Conservation (phyloP, 2,888 invertebrate genomes). For the Nomada fabriciana region DNA sequence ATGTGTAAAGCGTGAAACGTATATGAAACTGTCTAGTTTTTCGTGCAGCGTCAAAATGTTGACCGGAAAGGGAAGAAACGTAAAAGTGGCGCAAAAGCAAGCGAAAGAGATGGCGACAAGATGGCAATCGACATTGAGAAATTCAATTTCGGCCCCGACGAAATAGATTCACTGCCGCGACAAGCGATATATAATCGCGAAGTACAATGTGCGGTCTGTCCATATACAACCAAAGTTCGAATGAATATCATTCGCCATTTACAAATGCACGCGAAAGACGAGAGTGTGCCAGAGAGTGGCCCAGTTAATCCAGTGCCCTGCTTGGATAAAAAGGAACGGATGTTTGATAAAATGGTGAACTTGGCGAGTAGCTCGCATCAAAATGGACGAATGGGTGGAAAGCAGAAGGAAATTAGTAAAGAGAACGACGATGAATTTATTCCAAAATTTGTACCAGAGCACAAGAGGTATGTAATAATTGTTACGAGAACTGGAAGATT, state of each 20-base stretch:
- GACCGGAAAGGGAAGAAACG: constrained; percentile 75
- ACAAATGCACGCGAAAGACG: constrained; percentile 87
- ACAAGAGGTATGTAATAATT: constrained; percentile 75
- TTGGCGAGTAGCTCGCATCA: constrained; percentile 90
- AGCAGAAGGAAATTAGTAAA: constrained; percentile 69
- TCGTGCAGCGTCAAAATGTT: constrained; percentile 23
- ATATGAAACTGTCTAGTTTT: neutral
- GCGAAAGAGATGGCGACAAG: constrained; percentile 70
- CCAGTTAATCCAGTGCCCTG: constrained; percentile 94
- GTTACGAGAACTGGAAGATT: neutral
- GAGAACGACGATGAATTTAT: constrained; percentile 71
- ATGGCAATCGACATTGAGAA: constrained; percentile 72
- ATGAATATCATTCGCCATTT: constrained; percentile 90
- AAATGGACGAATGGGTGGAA: constrained; percentile 83
- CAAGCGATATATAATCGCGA: constrained; percentile 87
- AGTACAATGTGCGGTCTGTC: constrained; percentile 88
- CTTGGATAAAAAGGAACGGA: constrained; percentile 90
- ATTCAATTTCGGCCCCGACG: constrained; percentile 86
- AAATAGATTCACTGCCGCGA: constrained; percentile 88
- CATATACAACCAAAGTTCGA: constrained; percentile 89
- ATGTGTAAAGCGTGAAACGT: neutral
- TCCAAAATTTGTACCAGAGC: constrained; percentile 82
- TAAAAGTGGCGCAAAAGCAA: constrained; percentile 62
- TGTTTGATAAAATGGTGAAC: constrained; percentile 95
- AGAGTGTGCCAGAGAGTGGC: constrained; percentile 88